A percentile compares a stretch with the other conserved stretches of the same genome.
Evolutionary conservation across 1,140 invertebrate genomes (phyloP).

Genomic region (Prorops nasuta): DNA sequence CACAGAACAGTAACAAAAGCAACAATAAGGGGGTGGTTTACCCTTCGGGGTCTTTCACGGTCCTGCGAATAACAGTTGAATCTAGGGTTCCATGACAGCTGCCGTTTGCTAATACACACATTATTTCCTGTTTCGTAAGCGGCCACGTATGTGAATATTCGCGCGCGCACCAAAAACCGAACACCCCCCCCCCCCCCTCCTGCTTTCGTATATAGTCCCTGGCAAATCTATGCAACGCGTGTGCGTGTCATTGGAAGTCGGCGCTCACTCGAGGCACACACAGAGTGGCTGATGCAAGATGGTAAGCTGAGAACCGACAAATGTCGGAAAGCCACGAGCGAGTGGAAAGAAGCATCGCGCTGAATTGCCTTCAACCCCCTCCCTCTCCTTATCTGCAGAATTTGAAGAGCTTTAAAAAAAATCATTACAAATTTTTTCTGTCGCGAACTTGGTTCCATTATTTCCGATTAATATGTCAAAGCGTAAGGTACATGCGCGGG

Average conservation of each 20-base stretch:
- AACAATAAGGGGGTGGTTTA: no score
- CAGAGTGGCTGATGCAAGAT: constrained; percentile 15
- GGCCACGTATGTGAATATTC: background rate
- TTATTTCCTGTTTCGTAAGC: constrained; percentile 26
- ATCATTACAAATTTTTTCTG: no score
- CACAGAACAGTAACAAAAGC: no score
- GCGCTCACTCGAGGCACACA: background rate
- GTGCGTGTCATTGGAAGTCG: constrained; percentile 1
- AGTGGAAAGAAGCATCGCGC: constrained; percentile 43
- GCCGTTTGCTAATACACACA: constrained; percentile 25
- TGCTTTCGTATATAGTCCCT: no score
- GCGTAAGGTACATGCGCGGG: no score
- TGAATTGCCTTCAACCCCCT: constrained; percentile 25
- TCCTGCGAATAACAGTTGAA: constrained; percentile 25
- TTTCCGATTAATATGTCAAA: no score
- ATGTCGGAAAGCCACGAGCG: constrained; percentile 36
- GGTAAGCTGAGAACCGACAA: constrained; percentile 49
- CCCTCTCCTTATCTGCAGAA: background rate
- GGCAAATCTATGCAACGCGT: background rate
- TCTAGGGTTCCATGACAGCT: constrained; percentile 26
- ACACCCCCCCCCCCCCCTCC: no score
- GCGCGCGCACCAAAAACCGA: no score
- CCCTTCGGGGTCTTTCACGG: constrained; percentile 17
- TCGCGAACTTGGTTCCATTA: no score
- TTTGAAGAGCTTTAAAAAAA: no score